Percentiles rank a stretch among this genome's conserved stretches.
Evolutionary conservation across 2,113 vertebrate species (phyloP).

Genomic region (Todiramphus saurophagus): DNA sequence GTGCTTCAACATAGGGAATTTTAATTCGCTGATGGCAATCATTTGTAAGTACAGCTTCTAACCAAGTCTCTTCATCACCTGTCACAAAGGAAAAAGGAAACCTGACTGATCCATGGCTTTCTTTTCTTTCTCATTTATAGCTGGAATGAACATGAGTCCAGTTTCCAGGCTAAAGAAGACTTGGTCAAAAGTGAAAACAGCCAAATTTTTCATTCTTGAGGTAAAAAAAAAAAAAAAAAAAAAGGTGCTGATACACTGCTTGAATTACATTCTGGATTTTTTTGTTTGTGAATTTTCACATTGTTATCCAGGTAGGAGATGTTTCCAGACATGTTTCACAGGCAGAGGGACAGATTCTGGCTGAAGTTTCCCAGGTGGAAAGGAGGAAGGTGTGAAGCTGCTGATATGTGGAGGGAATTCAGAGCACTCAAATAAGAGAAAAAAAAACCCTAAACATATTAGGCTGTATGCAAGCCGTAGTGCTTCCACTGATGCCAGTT

Average conservation of each 20-base stretch:
- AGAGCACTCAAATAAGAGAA: background rate
- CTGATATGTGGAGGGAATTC: background rate
- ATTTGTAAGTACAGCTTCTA: constrained; percentile 85
- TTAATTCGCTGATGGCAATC: constrained; percentile 95
- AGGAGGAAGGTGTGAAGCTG: background rate
- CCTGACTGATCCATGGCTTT: background rate
- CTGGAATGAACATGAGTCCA: constrained; percentile 96
- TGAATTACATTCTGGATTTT: background rate
- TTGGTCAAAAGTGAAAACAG: constrained; percentile 95
- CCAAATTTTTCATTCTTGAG: constrained; percentile 95
- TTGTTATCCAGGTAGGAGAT: background rate
- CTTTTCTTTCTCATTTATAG: constrained; percentile 60
- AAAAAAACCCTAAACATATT: background rate
- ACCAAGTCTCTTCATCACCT: background rate
- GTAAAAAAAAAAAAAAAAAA: constrained; percentile 70
- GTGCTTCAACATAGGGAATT: constrained; percentile 97
- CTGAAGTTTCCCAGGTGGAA: background rate
- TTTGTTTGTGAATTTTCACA: background rate
- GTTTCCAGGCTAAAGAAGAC: constrained; percentile 94
- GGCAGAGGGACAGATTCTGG: background rate
- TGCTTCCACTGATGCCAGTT: background rate
- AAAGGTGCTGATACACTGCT: background rate
- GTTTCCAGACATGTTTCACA: background rate
- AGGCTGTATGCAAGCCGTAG: background rate
- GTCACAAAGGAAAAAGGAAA: background rate